Percentiles rank a stretch among this genome's conserved stretches.
Evolutionary conservation across 2,888 invertebrate genomes (phyloP).

Genomic region (Yponomeuta evonymella): DNA sequence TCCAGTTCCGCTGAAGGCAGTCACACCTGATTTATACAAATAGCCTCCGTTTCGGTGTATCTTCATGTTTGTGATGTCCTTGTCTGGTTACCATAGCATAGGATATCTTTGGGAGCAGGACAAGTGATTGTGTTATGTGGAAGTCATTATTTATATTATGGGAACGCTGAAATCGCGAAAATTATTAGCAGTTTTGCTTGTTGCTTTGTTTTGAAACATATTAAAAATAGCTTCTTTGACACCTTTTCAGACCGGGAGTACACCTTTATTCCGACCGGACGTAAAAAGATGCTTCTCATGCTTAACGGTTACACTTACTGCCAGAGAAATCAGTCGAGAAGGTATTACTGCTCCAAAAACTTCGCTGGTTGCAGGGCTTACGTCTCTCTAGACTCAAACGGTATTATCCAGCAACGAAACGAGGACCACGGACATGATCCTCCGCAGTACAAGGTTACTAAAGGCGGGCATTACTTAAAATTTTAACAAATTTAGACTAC

Average conservation of each 20-base stretch:
- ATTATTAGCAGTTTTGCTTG: no score
- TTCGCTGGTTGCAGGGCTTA: neutral
- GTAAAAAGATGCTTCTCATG: neutral
- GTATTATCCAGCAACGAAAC: neutral
- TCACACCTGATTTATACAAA: no score
- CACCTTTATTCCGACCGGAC: neutral
- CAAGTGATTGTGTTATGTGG: no score
- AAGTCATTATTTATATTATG: no score
- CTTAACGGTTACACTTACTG: neutral
- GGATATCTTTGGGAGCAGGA: no score
- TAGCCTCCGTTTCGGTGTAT: no score
- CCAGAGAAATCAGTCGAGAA: neutral
- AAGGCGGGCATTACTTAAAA: neutral
- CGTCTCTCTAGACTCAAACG: neutral
- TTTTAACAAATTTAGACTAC: neutral
- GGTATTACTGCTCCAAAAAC: conserved; percentile 10
- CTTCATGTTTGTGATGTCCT: no score
- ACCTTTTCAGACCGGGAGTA: neutral
- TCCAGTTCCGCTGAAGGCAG: no score
- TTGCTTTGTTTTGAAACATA: neutral
- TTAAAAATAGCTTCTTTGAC: neutral
- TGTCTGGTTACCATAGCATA: no score
- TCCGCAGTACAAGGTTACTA: neutral
- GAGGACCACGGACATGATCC: neutral
- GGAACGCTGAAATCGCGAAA: no score